A percentile compares a stretch with the other conserved stretches of the same genome.
phyloP scores from a whole-genome alignment of 2,113 vertebrate species.

The Neolamprologus kungweensis region DNA sequence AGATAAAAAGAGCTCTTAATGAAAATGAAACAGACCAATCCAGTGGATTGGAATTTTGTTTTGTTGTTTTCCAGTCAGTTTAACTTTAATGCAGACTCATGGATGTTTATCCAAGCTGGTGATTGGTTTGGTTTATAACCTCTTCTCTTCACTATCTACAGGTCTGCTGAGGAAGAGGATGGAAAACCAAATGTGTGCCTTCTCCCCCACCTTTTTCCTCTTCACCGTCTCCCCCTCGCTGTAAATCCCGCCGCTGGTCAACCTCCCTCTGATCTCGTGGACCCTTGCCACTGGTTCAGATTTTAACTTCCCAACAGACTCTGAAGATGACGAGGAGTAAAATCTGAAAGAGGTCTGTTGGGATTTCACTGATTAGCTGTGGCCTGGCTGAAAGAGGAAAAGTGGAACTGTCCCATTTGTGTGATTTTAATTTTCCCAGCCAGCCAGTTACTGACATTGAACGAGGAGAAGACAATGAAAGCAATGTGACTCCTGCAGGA shows the following conservation, averaged over 20 bases:
- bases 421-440: not conserved
- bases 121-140: not conserved
- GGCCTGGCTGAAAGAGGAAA: not conserved
- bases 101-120: not conserved
- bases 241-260: not conserved
- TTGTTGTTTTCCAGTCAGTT: not conserved
- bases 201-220: slow-evolving; percentile 4
- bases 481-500: not conserved
- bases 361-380: not conserved
- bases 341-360: not conserved
- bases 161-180: slow-evolving; percentile 68
- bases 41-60: not conserved
- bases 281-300: not conserved
- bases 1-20: not conserved
- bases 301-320: not conserved
- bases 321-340: not conserved
- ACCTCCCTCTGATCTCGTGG: not conserved
- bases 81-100: not conserved
- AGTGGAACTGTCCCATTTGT: not conserved
- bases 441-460: not conserved
- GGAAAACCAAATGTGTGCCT: slow-evolving; percentile 51
- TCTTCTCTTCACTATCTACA: not conserved
- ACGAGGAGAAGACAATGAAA: not conserved
- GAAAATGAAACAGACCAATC: not conserved
- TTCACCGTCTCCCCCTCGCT: not conserved